Evolutionary conservation across 2,113 vertebrate species (phyloP).

Genomic region (Oryzias celebensis): DNA sequence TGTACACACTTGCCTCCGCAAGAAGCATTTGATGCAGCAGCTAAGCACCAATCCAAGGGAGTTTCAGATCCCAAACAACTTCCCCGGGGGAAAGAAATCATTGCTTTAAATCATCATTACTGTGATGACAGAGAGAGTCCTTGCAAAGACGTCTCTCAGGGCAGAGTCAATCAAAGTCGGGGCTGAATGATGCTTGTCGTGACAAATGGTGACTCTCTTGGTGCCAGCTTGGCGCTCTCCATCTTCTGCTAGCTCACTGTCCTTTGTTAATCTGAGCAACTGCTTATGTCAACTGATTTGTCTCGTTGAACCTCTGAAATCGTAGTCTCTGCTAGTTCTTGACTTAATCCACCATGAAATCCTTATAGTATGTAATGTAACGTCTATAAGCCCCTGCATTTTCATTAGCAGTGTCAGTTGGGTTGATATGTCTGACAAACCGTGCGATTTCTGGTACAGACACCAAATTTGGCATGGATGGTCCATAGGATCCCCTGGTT

Average conservation of each 20-base stretch:
- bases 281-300: constrained; percentile 36
- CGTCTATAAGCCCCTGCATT: no score
- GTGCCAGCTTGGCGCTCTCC: constrained; percentile 17
- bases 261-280: constrained; percentile 23
- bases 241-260: constrained; percentile 1
- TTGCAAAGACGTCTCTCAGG: constrained; percentile 28
- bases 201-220: constrained; percentile 31
- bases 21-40: constrained; percentile 13
- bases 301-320: constrained; percentile 16
- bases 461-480: no score
- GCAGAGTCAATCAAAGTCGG: constrained; percentile 59
- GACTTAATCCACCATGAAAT: background rate
- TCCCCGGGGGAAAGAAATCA: constrained; percentile 19
- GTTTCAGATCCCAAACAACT: constrained; percentile 43
- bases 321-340: background rate
- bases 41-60: constrained; percentile 21
- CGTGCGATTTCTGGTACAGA: no score
- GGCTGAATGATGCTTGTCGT: constrained; percentile 61
- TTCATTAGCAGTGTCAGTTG: no score
- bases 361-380: no score
- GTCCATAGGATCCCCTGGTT: no score
- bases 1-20: constrained; percentile 5
- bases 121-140: constrained; percentile 36
- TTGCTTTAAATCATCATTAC: constrained; percentile 56
- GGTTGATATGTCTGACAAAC: no score